These are phyloP conservation scores for Chascanopsetta lugubris DNA, from an alignment of 2,113 vertebrate genomes.

Conservation along the genomic window DNA sequence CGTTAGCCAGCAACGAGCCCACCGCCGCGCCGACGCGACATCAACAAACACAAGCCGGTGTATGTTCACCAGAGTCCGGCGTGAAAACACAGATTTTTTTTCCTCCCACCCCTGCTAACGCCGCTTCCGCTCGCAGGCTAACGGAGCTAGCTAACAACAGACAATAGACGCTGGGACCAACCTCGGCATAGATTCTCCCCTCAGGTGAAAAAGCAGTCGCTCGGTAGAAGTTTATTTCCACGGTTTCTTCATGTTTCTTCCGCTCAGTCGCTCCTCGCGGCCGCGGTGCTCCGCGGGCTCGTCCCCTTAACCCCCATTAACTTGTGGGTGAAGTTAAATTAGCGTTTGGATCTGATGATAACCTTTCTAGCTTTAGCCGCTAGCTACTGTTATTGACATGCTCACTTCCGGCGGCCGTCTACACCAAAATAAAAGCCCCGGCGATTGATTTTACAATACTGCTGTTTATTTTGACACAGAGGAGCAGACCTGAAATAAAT, in stretches of 20 bases:
- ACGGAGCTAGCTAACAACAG: slow-evolving; percentile 59
- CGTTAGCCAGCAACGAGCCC: slow-evolving; percentile 9
- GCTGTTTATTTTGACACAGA: neutral
- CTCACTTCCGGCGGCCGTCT: slow-evolving; percentile 60
- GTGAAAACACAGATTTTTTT: neutral
- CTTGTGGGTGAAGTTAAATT: slow-evolving; percentile 29
- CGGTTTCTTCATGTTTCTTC: slow-evolving; percentile 10
- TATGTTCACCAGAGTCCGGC: no score
- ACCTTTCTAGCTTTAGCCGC: slow-evolving; percentile 13
- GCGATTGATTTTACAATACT: no score
- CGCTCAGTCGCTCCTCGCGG: slow-evolving; percentile 8
- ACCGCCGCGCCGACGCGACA: neutral
- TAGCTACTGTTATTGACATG: neutral
- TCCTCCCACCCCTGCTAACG: no score
- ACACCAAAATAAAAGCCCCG: slow-evolving; percentile 58
- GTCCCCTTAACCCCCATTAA: slow-evolving; percentile 4
- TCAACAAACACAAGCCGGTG: neutral
- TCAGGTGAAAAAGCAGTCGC: slow-evolving; percentile 53
- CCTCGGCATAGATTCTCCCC: slow-evolving; percentile 65
- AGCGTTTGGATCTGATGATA: slow-evolving; percentile 25
- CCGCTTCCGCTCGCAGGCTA: slow-evolving; percentile 19
- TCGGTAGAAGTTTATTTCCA: slow-evolving; percentile 37
- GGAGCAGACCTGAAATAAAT: neutral
- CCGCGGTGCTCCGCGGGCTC: neutral
- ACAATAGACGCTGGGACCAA: slow-evolving; percentile 73